phyloP scores from a whole-genome alignment of 37 sponge, comb jelly and placozoan species.

The Hexactinellida sp. region DNA sequence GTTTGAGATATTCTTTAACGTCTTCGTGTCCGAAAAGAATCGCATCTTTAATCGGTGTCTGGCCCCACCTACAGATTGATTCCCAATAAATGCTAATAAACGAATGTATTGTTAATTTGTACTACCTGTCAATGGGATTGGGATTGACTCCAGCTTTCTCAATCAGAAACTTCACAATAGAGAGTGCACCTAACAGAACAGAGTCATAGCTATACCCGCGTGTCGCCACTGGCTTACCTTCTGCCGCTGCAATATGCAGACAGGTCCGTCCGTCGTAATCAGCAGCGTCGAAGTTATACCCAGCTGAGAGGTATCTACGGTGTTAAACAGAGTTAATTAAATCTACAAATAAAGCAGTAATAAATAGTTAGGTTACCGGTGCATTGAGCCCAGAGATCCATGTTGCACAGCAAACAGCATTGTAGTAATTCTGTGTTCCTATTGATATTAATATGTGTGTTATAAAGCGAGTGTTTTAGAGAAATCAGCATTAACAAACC shows the following conservation, averaged over 20 bases:
- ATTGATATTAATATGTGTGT: background rate
- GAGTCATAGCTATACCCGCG: too few relatives aligned
- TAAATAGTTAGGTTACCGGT: background rate
- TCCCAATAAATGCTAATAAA: too few relatives aligned
- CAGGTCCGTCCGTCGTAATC: constrained; percentile 51
- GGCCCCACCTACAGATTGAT: constrained; percentile 38
- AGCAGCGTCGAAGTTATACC: background rate
- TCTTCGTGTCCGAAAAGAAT: constrained; percentile 20
- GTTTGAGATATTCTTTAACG: background rate
- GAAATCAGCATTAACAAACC: background rate
- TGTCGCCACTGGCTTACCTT: constrained; percentile 36
- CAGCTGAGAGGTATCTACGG: constrained; percentile 2
- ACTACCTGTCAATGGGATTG: constrained; percentile 27
- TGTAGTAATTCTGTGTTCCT: background rate
- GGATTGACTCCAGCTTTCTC: constrained; percentile 25
- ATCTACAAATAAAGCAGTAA: background rate
- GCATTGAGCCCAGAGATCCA: constrained; percentile 10
- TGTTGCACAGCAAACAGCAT: background rate
- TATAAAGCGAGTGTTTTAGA: background rate
- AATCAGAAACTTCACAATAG: constrained; percentile 28
- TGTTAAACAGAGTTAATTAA: background rate
- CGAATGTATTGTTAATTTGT: too few relatives aligned
- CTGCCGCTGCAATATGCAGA: constrained; percentile 47
- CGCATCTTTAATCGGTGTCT: constrained; percentile 49
- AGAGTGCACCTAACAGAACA: background rate